phyloP scores from a whole-genome alignment of 2,113 vertebrate genomes.

The Galbula dea region DNA sequence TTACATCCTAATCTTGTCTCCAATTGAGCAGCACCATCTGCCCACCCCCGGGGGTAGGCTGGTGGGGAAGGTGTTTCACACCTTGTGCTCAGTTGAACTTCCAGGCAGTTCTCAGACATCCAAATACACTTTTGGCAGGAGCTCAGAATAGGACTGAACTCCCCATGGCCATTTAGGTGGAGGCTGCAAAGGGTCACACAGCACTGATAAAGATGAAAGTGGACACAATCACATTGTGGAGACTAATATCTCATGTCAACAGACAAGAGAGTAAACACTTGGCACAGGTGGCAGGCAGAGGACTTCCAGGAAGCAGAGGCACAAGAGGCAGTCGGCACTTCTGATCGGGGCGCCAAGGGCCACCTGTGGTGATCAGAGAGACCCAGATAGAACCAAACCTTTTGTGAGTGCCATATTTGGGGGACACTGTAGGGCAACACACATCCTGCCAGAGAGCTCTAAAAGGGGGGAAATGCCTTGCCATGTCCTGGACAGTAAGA shows the following conservation, averaged over 20 bases:
- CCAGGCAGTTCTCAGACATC: not conserved
- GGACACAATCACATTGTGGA: not conserved
- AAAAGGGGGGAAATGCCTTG: not conserved
- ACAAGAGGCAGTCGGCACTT: fast-evolving
- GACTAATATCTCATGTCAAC: not conserved
- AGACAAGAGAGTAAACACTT: not conserved
- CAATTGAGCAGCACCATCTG: not conserved
- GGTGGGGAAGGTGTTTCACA: not conserved
- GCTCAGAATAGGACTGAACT: not conserved
- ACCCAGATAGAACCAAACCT: not conserved
- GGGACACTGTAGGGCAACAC: fast-evolving
- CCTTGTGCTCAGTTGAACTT: not conserved
- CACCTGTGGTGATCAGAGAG: not conserved
- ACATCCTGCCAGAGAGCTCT: not conserved
- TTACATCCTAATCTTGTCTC: fast-evolving
- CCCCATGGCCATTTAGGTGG: not conserved
- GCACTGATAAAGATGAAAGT: not conserved
- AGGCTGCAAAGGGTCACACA: not conserved
- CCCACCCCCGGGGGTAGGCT: not conserved
- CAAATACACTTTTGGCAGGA: not conserved
- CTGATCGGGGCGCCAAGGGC: not conserved
- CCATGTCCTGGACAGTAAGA: not conserved
- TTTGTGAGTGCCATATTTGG: not conserved
- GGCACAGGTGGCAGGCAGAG: not conserved
- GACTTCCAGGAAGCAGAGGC: not conserved